Percentiles rank a stretch among this genome's conserved stretches.
Conservation (phyloP, 2,888 invertebrate genomes). For the Pediacus dermestoides region DNA sequence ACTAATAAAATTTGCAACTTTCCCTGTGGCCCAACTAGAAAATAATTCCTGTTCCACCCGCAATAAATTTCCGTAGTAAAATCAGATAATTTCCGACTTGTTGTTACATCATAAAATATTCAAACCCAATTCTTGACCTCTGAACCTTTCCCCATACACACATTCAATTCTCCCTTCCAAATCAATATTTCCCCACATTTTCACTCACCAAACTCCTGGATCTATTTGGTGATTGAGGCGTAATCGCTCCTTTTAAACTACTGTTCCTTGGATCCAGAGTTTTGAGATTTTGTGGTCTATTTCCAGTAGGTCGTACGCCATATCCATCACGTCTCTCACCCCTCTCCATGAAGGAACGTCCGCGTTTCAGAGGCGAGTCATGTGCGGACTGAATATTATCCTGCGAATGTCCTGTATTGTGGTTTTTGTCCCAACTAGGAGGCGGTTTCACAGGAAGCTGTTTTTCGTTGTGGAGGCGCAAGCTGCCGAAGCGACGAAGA, state of each 20-base stretch:
- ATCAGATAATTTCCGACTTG: no score
- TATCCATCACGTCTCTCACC: conserved; percentile 48
- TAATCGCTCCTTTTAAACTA: conserved; percentile 9
- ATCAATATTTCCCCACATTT: no score
- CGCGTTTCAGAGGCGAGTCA: conserved; percentile 35
- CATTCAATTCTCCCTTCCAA: no score
- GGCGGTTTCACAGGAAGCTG: neutral
- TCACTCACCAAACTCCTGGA: conserved; percentile 56
- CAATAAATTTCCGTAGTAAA: no score
- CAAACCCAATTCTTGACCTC: no score
- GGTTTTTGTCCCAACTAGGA: conserved; percentile 32
- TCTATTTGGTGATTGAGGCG: conserved; percentile 48
- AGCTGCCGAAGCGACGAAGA: conserved; percentile 33
- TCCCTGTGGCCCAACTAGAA: no score
- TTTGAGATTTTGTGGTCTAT: conserved; percentile 54
- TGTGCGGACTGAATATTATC: conserved; percentile 24
- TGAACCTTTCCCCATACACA: no score
- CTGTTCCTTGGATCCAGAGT: conserved; percentile 8
- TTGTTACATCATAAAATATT: no score
- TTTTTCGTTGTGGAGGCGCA: conserved; percentile 30
- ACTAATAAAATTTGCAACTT: no score
- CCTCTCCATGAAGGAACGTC: conserved; percentile 44
- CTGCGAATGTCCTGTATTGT: conserved; percentile 12
- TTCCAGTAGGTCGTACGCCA: conserved; percentile 55
- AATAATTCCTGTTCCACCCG: no score